These are phyloP conservation scores for Plectrocnemia conspersa DNA, from an alignment of 1,140 invertebrate genomes.

Conservation along the genomic window DNA sequence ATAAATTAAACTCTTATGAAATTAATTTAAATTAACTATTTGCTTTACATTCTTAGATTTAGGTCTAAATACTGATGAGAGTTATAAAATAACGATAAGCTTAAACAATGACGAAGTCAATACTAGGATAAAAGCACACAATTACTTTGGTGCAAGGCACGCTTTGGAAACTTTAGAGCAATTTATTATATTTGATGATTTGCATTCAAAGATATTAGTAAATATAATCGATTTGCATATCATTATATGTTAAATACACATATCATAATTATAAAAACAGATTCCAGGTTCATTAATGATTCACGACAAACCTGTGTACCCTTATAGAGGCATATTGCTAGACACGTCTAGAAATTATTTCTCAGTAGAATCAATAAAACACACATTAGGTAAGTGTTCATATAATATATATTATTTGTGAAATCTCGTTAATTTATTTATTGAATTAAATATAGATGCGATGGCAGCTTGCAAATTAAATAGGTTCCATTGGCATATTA, in stretches of 20 bases:
- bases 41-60: constrained; percentile 40
- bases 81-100: constrained; percentile 57
- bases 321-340: constrained; percentile 70
- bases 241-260: not conserved
- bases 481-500: constrained; percentile 87
- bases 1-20: not conserved
- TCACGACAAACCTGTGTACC: constrained; percentile 64
- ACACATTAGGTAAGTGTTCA: constrained; percentile 64
- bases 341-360: constrained; percentile 76
- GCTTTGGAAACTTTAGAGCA: constrained; percentile 75
- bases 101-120: constrained; percentile 50
- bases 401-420: too few species aligned
- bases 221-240: too few species aligned
- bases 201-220: constrained; percentile 54
- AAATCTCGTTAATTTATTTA: too few species aligned
- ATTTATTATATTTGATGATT: constrained; percentile 66
- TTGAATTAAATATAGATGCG: constrained; percentile 53
- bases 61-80: constrained; percentile 61
- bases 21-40: constrained; percentile 7
- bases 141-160: constrained; percentile 70
- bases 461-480: constrained; percentile 81
- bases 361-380: constrained; percentile 61
- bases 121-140: constrained; percentile 57
- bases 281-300: constrained; percentile 59
- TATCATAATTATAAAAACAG: constrained; percentile 34